phyloP scores from a whole-genome alignment of 1,140 invertebrate genomes.

The Heliconius hermathena region DNA sequence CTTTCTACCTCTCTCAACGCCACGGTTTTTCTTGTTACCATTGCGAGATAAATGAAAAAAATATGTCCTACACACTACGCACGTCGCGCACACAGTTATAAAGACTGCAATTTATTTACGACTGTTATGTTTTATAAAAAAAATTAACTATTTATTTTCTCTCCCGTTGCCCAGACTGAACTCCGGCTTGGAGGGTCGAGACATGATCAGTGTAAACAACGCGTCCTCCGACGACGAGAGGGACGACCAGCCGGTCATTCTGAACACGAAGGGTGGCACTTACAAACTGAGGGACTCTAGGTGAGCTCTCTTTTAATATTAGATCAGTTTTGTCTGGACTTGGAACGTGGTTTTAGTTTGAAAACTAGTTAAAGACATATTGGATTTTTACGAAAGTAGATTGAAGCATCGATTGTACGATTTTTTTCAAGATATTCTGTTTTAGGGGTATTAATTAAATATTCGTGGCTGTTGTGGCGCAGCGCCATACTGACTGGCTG shows the following conservation, averaged over 20 bases:
- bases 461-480: too few species aligned
- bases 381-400: not conserved
- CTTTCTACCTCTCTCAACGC: not conserved
- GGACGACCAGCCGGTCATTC: slow-evolving; percentile 70
- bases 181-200: slow-evolving; percentile 68
- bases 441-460: too few species aligned
- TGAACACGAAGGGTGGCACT: slow-evolving; percentile 75
- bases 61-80: too few species aligned
- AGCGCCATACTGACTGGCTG: too few species aligned
- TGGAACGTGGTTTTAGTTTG: not conserved
- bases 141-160: not conserved
- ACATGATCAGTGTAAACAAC: slow-evolving; percentile 71
- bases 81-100: too few species aligned
- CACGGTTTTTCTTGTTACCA: not conserved
- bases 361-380: not conserved
- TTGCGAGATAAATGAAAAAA: not conserved
- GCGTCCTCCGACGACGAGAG: slow-evolving; percentile 74
- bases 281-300: slow-evolving; percentile 82
- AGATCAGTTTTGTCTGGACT: not conserved
- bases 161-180: slow-evolving; percentile 60
- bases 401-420: not conserved
- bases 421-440: too few species aligned
- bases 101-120: not conserved
- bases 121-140: not conserved
- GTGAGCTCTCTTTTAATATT: slow-evolving; percentile 48